These are phyloP conservation scores for Drosophila littoralis DNA, from an alignment of 1,140 invertebrate genomes.

Conservation along the genomic window DNA sequence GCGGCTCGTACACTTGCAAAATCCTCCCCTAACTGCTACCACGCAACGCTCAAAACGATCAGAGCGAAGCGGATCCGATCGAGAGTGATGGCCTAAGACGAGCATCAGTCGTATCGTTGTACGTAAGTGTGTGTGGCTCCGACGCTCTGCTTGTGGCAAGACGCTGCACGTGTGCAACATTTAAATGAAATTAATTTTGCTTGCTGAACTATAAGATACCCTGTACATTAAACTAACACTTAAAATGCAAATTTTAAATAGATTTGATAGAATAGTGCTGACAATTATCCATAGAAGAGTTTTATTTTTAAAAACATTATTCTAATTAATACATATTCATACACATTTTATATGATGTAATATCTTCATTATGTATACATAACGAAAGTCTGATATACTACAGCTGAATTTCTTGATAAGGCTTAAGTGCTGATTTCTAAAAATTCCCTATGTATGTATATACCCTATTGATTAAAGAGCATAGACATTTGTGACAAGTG, in stretches of 20 bases:
- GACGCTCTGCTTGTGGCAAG: constrained; percentile 75
- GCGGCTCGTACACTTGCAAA: constrained; percentile 66
- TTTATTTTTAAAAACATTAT: too few relatives aligned
- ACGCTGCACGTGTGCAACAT: constrained; percentile 69
- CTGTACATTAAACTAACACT: neutral
- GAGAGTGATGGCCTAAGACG: constrained; percentile 31
- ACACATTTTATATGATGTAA: too few relatives aligned
- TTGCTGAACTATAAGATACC: constrained; percentile 4
- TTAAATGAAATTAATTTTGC: neutral
- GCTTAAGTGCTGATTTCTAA: neutral
- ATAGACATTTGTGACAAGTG: constrained; percentile 2
- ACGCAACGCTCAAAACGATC: constrained; percentile 60
- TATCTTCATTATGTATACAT: neutral
- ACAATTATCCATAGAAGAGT: too few relatives aligned
- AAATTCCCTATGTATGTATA: neutral
- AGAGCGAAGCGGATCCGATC: constrained; percentile 27
- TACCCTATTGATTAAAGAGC: constrained; percentile 1
- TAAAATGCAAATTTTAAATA: too few relatives aligned
- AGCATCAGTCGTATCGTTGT: constrained; percentile 69
- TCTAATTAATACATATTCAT: too few relatives aligned
- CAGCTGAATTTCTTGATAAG: neutral
- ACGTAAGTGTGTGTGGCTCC: constrained; percentile 19
- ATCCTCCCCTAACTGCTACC: constrained; percentile 80
- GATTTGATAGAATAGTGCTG: too few relatives aligned
- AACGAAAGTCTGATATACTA: too few relatives aligned